phyloP scores from a whole-genome alignment of 2,888 invertebrate genomes.

The Melinopterus prodromus region DNA sequence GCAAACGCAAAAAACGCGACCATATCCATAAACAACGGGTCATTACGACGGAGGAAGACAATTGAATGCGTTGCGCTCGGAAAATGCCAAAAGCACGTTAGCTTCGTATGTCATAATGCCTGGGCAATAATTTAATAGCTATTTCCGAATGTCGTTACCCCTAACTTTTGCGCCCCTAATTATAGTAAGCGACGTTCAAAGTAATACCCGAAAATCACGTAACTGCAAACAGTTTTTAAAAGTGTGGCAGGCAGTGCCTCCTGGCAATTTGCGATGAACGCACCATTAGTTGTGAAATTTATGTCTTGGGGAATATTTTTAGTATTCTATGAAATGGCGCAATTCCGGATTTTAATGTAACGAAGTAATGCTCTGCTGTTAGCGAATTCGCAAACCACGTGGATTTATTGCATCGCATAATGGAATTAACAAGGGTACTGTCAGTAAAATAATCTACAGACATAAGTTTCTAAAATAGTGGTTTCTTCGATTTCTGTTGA shows the following conservation, averaged over 20 bases:
- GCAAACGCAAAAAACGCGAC: not conserved
- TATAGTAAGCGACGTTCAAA: not conserved
- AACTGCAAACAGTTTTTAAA: not conserved
- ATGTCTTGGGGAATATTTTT: not conserved
- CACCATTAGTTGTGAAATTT: not conserved
- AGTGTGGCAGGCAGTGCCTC: not conserved
- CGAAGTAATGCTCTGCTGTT: too few relatives aligned
- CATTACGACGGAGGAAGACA: not conserved
- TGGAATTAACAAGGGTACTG: too few relatives aligned
- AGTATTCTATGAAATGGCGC: not conserved
- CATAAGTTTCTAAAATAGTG: too few relatives aligned
- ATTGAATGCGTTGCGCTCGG: not conserved
- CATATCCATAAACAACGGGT: not conserved
- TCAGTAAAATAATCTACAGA: too few relatives aligned
- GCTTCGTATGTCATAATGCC: not conserved
- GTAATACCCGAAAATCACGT: conserved; percentile 7
- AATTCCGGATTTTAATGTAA: too few relatives aligned
- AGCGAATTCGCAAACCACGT: too few relatives aligned
- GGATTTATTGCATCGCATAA: too few relatives aligned
- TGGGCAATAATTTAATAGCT: conserved; percentile 7
- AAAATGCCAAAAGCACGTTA: not conserved
- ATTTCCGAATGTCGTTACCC: conserved; percentile 18
- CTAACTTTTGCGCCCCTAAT: conserved; percentile 21
- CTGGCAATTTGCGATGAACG: not conserved
- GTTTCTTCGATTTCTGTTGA: too few relatives aligned